phyloP scores from a whole-genome alignment of 2,888 invertebrate species.

The Arge pagana region DNA sequence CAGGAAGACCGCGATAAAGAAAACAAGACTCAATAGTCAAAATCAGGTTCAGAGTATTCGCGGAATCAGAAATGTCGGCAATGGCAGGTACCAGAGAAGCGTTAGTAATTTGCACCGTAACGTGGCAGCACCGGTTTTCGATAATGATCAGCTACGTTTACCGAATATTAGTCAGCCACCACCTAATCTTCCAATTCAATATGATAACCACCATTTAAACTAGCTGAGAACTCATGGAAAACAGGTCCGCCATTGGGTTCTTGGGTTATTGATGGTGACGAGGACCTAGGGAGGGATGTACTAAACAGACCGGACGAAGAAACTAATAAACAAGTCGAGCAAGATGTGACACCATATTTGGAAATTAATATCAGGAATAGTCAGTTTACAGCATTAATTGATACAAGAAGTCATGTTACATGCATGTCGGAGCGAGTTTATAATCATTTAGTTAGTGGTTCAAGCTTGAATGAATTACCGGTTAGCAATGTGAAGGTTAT shows the following conservation, averaged over 20 bases:
- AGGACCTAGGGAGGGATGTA: conserved; percentile 17
- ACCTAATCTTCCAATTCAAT: not conserved
- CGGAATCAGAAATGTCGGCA: not conserved
- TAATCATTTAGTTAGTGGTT: no score
- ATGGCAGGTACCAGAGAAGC: not conserved
- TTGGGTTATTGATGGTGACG: not conserved
- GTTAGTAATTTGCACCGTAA: not conserved
- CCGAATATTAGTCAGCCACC: conserved; percentile 11
- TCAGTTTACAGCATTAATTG: no score
- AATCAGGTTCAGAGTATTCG: not conserved
- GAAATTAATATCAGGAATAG: no score
- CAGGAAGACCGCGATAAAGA: not conserved
- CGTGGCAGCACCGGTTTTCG: not conserved
- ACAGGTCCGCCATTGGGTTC: not conserved
- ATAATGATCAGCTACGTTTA: not conserved
- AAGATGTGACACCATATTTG: no score
- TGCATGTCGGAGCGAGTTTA: no score
- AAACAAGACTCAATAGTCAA: conserved; percentile 4
- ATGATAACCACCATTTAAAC: conserved; percentile 4
- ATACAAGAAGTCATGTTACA: no score
- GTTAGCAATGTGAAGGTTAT: no score
- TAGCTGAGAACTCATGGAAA: conserved; percentile 4
- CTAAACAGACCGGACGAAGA: no score
- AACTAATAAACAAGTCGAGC: no score
- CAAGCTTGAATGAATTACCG: no score